Evolutionary conservation across 2,888 invertebrate genomes (phyloP).

Genomic region (Agonopterix heracliana): DNA sequence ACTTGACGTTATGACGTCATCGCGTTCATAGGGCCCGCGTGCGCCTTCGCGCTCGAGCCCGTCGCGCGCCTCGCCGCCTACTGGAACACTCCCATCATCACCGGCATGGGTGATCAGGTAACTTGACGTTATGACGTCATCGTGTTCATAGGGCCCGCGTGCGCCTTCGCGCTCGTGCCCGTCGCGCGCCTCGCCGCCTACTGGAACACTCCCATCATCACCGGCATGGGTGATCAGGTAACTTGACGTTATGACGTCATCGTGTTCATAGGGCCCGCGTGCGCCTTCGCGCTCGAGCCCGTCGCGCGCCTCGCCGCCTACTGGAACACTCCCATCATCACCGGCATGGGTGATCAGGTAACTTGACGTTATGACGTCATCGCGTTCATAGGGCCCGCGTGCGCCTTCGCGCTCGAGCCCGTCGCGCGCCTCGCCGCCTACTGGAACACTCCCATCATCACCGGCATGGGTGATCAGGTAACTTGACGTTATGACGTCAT

Average conservation of each 20-base stretch:
- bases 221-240: no score
- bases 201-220: no score
- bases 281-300: no score
- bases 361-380: slow-evolving; percentile 79
- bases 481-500: slow-evolving; percentile 79
- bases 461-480: slow-evolving; percentile 86
- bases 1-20: slow-evolving; percentile 78
- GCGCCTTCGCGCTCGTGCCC: no score
- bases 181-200: no score
- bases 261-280: no score
- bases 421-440: slow-evolving; percentile 91
- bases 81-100: slow-evolving; percentile 94
- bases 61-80: slow-evolving; percentile 91
- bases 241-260: no score
- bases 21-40: slow-evolving; percentile 91
- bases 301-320: no score
- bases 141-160: no score
- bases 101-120: slow-evolving; percentile 93
- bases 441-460: slow-evolving; percentile 94
- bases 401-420: slow-evolving; percentile 92
- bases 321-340: no score
- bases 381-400: slow-evolving; percentile 91
- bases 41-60: slow-evolving; percentile 92
- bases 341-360: no score
- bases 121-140: slow-evolving; percentile 1